Conservation (phyloP, 2,888 invertebrate species). For the Doris montereyensis region DNA sequence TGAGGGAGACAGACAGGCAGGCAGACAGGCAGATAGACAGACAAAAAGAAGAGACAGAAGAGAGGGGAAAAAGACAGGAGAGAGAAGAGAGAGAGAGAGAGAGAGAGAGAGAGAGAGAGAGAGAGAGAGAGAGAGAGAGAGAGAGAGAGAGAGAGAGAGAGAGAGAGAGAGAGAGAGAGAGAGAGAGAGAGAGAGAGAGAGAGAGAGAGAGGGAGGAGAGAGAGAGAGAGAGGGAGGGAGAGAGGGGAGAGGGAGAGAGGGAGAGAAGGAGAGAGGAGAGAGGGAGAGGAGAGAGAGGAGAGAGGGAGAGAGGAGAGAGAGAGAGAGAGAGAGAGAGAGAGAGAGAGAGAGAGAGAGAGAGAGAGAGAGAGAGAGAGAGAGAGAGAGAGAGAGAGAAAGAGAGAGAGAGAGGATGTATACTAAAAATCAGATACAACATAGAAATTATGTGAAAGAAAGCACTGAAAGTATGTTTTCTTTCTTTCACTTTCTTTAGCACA, state of each 20-base stretch:
- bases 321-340: not conserved
- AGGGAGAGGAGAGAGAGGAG: slow-evolving; percentile 5
- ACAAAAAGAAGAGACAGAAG: too few species aligned
- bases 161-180: not conserved
- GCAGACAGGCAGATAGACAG: too few species aligned
- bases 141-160: slow-evolving; percentile 34
- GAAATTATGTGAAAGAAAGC: not conserved
- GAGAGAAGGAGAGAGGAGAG: not conserved
- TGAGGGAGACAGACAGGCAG: too few species aligned
- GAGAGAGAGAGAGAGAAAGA: slow-evolving; percentile 24
- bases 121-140: slow-evolving; percentile 9
- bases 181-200: not conserved
- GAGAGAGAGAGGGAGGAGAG: not conserved
- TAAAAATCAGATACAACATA: not conserved
- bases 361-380: slow-evolving; percentile 17
- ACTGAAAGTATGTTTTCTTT: not conserved
- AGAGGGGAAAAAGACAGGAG: not conserved
- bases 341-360: slow-evolving; percentile 27
- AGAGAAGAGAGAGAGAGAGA: not conserved
- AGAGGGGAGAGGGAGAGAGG: not conserved
- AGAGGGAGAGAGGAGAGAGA: slow-evolving; percentile 10
- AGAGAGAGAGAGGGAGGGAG: slow-evolving; percentile 1
- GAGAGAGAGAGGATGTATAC: slow-evolving; percentile 1
- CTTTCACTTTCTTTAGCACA: not conserved
- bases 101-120: slow-evolving; percentile 21